A percentile compares a stretch with the other conserved stretches of the same genome.
Evolutionary conservation across 2,113 vertebrate species (phyloP).

Genomic region (Myrmecophaga tridactyla): DNA sequence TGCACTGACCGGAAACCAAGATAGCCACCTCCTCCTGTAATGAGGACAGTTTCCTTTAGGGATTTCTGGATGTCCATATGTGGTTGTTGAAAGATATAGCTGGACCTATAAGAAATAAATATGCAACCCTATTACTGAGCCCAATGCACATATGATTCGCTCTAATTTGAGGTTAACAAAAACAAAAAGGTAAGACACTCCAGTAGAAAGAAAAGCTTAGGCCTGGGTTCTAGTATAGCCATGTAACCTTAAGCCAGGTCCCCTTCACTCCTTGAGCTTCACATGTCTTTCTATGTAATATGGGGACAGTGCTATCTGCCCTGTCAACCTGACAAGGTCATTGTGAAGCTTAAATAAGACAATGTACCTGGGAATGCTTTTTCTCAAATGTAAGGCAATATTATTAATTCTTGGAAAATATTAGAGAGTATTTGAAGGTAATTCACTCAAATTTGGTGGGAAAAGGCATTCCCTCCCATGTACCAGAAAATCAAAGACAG

Average conservation of each 20-base stretch:
- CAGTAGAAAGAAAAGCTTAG: not conserved
- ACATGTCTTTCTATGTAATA: not conserved
- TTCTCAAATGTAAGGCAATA: not conserved
- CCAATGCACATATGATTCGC: accelerated
- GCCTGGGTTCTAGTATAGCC: not conserved
- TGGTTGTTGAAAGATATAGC: not conserved
- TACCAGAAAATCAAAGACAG: not conserved
- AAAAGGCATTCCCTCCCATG: not conserved
- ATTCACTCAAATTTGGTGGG: not conserved
- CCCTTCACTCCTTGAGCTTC: not conserved
- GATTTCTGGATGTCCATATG: constrained; percentile 69
- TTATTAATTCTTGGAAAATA: not conserved
- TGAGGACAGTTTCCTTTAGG: constrained; percentile 80
- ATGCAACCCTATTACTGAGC: accelerated
- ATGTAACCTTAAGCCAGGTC: not conserved
- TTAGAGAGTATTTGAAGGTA: not conserved
- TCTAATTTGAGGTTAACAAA: not conserved
- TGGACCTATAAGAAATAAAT: constrained; percentile 50
- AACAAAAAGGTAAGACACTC: not conserved
- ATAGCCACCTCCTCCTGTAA: constrained; percentile 95
- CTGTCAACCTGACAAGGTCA: not conserved
- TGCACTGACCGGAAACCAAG: constrained; percentile 93
- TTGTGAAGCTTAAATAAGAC: not conserved
- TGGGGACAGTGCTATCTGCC: not conserved
- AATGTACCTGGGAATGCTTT: not conserved